Percentiles rank a stretch among this genome's conserved stretches.
These are phyloP conservation scores for Pristionchus arcanus DNA, from an alignment of 2,888 invertebrate species.

Conservation along the genomic window DNA sequence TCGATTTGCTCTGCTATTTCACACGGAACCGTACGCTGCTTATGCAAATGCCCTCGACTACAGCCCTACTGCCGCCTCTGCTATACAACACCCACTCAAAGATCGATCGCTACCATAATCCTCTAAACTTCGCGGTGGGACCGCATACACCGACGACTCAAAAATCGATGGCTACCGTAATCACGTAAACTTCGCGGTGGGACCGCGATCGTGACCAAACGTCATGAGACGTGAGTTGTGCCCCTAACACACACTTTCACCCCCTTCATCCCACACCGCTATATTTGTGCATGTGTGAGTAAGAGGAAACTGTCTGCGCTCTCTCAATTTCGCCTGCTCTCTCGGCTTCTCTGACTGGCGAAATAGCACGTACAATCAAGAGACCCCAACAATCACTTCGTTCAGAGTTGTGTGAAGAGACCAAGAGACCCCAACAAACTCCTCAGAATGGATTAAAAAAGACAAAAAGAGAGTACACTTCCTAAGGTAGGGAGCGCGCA, in stretches of 20 bases:
- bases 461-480: conserved; percentile 18
- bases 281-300: conserved; percentile 30
- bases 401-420: conserved; percentile 8
- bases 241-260: not conserved
- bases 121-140: not conserved
- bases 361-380: not conserved
- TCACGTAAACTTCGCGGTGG: not conserved
- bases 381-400: not conserved
- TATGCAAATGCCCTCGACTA: not conserved
- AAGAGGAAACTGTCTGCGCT: not conserved
- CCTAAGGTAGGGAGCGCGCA: not conserved
- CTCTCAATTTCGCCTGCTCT: not conserved
- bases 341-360: not conserved
- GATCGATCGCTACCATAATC: not conserved
- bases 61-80: not conserved
- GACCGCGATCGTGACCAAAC: not conserved
- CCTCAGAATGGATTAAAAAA: not conserved
- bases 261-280: not conserved
- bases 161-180: not conserved
- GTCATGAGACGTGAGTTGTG: not conserved
- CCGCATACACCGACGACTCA: too few species aligned
- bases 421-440: not conserved
- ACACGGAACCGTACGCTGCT: not conserved
- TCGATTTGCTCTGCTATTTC: not conserved
- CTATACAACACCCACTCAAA: not conserved